Evolutionary conservation across 2,797 vertebrate genomes (phyloP).

Genomic region (Enteromius radiatus): DNA sequence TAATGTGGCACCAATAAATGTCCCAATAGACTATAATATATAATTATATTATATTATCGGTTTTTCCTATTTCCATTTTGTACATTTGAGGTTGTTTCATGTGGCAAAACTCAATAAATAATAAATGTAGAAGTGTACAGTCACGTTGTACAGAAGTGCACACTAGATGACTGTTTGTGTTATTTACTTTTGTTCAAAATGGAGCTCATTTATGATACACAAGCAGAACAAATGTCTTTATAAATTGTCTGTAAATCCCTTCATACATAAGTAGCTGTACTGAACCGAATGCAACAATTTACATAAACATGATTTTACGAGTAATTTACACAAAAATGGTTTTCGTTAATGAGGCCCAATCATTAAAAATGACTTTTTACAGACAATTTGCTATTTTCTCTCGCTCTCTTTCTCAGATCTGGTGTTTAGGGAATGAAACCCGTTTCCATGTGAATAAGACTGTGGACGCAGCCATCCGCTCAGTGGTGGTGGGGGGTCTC

Average conservation of each 20-base stretch:
- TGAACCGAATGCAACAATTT: neutral
- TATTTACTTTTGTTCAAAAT: slow-evolving; percentile 26
- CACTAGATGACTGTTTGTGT: neutral
- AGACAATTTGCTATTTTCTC: slow-evolving; percentile 11
- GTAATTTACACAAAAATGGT: neutral
- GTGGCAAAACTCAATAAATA: neutral
- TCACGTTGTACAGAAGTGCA: neutral
- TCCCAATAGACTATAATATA: neutral
- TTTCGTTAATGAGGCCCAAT: slow-evolving; percentile 7
- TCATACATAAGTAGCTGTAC: neutral
- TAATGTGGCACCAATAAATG: no score
- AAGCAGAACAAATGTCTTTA: neutral
- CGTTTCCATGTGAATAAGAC: slow-evolving; percentile 99
- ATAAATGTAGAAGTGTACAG: neutral
- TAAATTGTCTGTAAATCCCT: slow-evolving; percentile 4
- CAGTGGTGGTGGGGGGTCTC: slow-evolving; percentile 95
- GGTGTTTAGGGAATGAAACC: slow-evolving; percentile 97
- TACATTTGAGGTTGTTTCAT: neutral
- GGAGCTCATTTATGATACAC: neutral
- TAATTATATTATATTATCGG: neutral
- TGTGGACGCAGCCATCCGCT: slow-evolving; percentile 95
- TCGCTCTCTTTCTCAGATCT: slow-evolving; percentile 81
- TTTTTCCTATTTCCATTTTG: neutral
- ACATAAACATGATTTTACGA: neutral
- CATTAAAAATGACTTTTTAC: slow-evolving; percentile 13